A percentile compares a stretch with the other conserved stretches of the same genome.
Conservation (phyloP, 2,888 invertebrate genomes). For the Tribolium freemani region DNA sequence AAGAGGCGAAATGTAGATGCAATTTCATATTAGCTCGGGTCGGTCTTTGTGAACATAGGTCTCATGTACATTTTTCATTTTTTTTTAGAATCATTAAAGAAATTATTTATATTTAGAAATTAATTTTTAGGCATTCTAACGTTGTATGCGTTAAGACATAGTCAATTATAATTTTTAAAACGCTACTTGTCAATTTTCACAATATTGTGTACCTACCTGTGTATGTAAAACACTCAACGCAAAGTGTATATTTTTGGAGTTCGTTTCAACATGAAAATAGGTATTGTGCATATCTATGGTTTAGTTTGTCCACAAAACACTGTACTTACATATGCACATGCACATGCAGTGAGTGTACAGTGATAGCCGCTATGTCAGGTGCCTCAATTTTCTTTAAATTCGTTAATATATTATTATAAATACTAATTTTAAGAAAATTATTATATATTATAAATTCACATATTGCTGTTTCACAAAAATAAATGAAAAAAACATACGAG, state of each 20-base stretch:
- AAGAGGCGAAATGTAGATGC: slow-evolving; percentile 52
- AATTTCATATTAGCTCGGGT: slow-evolving; percentile 48
- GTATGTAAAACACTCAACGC: slow-evolving; percentile 46
- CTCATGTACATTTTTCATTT: slow-evolving; percentile 38
- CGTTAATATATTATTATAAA: slow-evolving; percentile 63
- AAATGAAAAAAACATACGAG: slow-evolving; percentile 59
- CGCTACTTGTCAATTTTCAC: slow-evolving; percentile 54
- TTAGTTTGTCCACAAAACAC: slow-evolving; percentile 52
- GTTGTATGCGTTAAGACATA: slow-evolving; percentile 51
- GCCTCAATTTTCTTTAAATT: slow-evolving; percentile 66
- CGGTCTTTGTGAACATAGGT: slow-evolving; percentile 45
- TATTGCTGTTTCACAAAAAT: slow-evolving; percentile 69
- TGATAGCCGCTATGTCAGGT: slow-evolving; percentile 66
- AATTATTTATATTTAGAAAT: slow-evolving; percentile 50
- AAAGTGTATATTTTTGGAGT: slow-evolving; percentile 45
- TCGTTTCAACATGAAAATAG: slow-evolving; percentile 46
- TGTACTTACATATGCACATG: slow-evolving; percentile 60
- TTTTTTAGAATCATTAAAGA: slow-evolving; percentile 44
- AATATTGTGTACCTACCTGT: slow-evolving; percentile 46
- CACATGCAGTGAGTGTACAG: slow-evolving; percentile 61
- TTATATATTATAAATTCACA: slow-evolving; percentile 67
- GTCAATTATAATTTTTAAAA: slow-evolving; percentile 55
- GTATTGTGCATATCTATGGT: slow-evolving; percentile 54
- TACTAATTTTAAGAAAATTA: slow-evolving; percentile 66
- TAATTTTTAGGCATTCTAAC: slow-evolving; percentile 47